phyloP scores from a whole-genome alignment of 2,888 invertebrate species.

The Liodrosophila aerea region DNA sequence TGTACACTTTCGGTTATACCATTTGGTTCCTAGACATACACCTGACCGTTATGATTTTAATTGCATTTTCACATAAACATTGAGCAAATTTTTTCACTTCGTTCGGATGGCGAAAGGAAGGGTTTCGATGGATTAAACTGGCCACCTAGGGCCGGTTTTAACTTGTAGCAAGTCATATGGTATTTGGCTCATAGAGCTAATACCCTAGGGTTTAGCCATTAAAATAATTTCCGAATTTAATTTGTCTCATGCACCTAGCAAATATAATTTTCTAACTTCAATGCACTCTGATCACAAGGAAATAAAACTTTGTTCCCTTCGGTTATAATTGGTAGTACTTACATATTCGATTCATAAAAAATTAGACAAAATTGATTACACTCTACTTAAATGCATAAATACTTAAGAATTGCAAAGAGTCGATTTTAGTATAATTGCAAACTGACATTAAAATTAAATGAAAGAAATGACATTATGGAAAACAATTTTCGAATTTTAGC shows the following conservation, averaged over 20 bases:
- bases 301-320: constrained; percentile 36
- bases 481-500: constrained; percentile 55
- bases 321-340: constrained; percentile 16
- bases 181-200: constrained; percentile 58
- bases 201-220: constrained; percentile 51
- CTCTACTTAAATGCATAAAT: constrained; percentile 29
- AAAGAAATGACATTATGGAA: constrained; percentile 22
- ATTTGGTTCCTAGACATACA: constrained; percentile 28
- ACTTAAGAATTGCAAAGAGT: constrained; percentile 65
- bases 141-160: constrained; percentile 28
- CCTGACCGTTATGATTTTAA: constrained; percentile 6
- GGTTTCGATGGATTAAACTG: constrained; percentile 30
- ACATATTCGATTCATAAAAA: constrained; percentile 6
- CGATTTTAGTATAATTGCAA: constrained; percentile 69
- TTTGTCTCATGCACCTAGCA: constrained; percentile 59
- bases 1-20: too few relatives aligned
- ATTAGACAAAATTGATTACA: constrained; percentile 32
- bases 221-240: constrained; percentile 26
- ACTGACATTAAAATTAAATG: constrained; percentile 29
- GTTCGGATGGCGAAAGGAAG: constrained; percentile 65
- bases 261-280: constrained; percentile 26
- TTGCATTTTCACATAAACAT: constrained; percentile 36
- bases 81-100: constrained; percentile 82
- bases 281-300: constrained; percentile 46
- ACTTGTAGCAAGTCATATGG: constrained; percentile 43